Evolutionary conservation across 2,113 vertebrate species (phyloP).

Genomic region (Chaetodon trifascialis): DNA sequence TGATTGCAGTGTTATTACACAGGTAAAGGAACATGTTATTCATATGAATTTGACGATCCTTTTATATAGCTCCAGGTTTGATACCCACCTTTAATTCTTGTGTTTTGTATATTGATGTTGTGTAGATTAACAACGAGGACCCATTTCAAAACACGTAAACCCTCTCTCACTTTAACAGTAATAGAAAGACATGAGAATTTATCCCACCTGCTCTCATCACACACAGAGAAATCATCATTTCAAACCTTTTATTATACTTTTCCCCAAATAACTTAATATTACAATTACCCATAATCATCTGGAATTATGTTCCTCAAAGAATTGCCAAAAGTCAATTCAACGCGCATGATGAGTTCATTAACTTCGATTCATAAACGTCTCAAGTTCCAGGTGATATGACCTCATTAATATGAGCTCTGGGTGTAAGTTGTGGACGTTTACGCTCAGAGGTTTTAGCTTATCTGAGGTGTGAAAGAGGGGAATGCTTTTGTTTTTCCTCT

Average conservation of each 20-base stretch:
- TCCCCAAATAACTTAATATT: constrained; percentile 26
- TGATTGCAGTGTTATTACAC: constrained; percentile 77
- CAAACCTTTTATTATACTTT: constrained; percentile 24
- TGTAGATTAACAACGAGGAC: constrained; percentile 44
- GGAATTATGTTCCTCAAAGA: constrained; percentile 53
- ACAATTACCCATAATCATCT: constrained; percentile 54
- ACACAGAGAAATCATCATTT: constrained; percentile 3
- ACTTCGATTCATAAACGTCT: constrained; percentile 38
- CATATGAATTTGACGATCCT: constrained; percentile 23
- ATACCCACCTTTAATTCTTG: constrained; percentile 44
- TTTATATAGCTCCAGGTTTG: constrained; percentile 59
- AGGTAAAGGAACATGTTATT: constrained; percentile 59
- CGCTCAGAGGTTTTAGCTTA: constrained; percentile 33
- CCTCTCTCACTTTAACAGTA: constrained; percentile 5
- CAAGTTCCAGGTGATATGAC: constrained; percentile 53
- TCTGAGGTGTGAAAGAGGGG: constrained; percentile 49
- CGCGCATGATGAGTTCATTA: constrained; percentile 17
- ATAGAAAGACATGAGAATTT: constrained; percentile 15
- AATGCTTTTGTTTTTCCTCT: constrained; percentile 41
- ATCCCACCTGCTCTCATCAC: constrained; percentile 31
- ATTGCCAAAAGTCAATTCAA: constrained; percentile 71
- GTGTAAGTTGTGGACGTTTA: constrained; percentile 64
- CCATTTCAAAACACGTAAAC: constrained; percentile 33
- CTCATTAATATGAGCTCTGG: constrained; percentile 43
- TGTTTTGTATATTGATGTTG: constrained; percentile 62